phyloP scores from a whole-genome alignment of 2,113 vertebrate genomes.

The Gasterosteus aculeatus region DNA sequence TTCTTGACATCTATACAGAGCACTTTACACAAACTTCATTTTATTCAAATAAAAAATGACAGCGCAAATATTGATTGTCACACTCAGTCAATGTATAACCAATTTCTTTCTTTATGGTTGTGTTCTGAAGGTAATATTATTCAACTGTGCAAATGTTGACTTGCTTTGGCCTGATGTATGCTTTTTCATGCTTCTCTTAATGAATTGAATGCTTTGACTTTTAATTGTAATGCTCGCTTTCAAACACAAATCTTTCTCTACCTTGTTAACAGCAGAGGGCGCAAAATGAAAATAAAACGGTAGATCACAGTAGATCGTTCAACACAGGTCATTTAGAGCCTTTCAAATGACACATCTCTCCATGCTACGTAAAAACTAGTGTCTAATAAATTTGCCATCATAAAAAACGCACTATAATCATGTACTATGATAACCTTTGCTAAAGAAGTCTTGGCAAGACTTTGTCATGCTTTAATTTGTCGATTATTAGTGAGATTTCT shows the following conservation, averaged over 20 bases:
- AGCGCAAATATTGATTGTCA: too few species aligned
- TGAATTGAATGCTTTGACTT: too few species aligned
- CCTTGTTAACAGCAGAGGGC: slow-evolving; percentile 52
- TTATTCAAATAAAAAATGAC: too few species aligned
- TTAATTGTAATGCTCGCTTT: slow-evolving; percentile 13
- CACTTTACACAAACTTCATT: too few species aligned
- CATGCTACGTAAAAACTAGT: not conserved
- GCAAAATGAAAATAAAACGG: not conserved
- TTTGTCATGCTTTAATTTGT: not conserved
- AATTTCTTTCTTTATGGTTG: not conserved
- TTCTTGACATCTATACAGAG: not conserved
- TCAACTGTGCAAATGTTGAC: not conserved
- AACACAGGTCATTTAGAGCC: not conserved
- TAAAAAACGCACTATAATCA: not conserved
- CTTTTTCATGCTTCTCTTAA: not conserved
- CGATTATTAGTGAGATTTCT: not conserved
- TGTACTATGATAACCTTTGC: not conserved
- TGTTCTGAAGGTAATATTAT: not conserved
- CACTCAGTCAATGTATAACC: too few species aligned
- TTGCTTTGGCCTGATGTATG: not conserved
- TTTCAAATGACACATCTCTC: not conserved
- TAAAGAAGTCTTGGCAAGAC: too few species aligned
- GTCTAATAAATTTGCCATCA: not conserved
- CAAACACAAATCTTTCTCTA: not conserved
- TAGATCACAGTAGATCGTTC: not conserved